A percentile compares a stretch with the other conserved stretches of the same genome.
These are phyloP conservation scores for Meganola albula DNA, from an alignment of 2,888 invertebrate genomes.

Conservation along the genomic window DNA sequence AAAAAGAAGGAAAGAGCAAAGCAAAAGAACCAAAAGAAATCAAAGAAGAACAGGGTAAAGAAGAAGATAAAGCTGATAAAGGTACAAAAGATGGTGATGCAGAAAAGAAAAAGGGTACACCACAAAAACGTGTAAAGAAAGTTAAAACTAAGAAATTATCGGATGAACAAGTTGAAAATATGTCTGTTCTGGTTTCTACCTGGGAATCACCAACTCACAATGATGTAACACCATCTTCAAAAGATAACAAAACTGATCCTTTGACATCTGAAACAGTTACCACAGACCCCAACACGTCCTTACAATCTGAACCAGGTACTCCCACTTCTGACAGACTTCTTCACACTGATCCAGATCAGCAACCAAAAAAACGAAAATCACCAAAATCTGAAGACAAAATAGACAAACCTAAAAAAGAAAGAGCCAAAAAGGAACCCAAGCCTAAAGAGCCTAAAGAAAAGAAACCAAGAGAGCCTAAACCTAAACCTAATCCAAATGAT, in stretches of 20 bases:
- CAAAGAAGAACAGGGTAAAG: constrained; percentile 22
- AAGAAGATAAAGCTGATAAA: constrained; percentile 24
- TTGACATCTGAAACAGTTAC: constrained; percentile 11
- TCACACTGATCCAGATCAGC: constrained; percentile 21
- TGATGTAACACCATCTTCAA: too few species aligned
- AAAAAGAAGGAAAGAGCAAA: constrained; percentile 38
- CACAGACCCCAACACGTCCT: constrained; percentile 26
- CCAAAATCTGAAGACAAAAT: constrained; percentile 32
- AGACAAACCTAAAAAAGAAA: constrained; percentile 45
- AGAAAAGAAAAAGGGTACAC: constrained; percentile 25
- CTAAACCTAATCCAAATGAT: constrained; percentile 30
- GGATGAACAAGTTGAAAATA: constrained; percentile 47
- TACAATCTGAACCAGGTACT: constrained; percentile 16
- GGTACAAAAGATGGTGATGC: constrained; percentile 21
- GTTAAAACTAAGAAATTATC: constrained; percentile 56
- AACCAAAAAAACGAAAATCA: constrained; percentile 52
- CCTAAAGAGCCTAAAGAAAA: constrained; percentile 7
- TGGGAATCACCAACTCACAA: constrained; percentile 61
- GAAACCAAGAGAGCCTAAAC: constrained; percentile 21
- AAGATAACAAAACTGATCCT: constrained; percentile 27
- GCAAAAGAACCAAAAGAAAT: constrained; percentile 23
- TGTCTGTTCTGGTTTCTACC: constrained; percentile 53
- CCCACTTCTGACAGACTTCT: constrained; percentile 1
- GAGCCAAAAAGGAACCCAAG: constrained; percentile 39
- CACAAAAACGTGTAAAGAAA: constrained; percentile 31